Evolutionary conservation across 2,888 invertebrate species (phyloP).

Genomic region (Meta bourneti): DNA sequence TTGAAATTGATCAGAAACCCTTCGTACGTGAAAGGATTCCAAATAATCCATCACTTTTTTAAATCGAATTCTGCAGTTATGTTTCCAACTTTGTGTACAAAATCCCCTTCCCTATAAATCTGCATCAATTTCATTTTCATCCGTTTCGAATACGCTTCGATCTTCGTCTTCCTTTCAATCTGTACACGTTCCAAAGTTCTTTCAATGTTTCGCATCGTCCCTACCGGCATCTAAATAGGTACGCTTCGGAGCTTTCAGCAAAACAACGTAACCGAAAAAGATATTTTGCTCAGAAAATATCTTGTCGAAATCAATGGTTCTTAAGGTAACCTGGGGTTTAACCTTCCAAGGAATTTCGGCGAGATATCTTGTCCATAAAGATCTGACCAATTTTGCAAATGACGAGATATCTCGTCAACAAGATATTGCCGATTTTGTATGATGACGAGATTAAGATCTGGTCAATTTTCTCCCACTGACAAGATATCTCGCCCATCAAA

Average conservation of each 20-base stretch:
- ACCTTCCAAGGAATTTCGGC: no score
- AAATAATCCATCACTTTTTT: background rate
- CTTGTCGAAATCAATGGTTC: no score
- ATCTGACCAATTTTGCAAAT: no score
- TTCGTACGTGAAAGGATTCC: background rate
- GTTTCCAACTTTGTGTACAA: background rate
- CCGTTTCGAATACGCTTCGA: background rate
- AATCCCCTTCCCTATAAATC: background rate
- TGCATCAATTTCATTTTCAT: background rate
- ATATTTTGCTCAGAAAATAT: background rate
- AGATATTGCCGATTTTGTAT: no score
- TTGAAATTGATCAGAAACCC: background rate
- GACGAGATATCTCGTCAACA: no score
- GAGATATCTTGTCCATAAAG: no score
- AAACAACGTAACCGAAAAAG: background rate
- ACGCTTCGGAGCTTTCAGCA: background rate
- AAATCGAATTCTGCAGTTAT: background rate
- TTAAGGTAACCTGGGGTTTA: no score
- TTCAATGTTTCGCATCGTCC: background rate
- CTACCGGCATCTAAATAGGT: background rate
- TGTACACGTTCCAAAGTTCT: background rate
- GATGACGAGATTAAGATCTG: no score
- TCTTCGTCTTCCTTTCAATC: background rate
- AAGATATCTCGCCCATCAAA: no score
- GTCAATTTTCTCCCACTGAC: no score